A percentile compares a stretch with the other conserved stretches of the same genome.
Conservation (phyloP, 2,113 vertebrate species). For the Formicarius rufipectus region DNA sequence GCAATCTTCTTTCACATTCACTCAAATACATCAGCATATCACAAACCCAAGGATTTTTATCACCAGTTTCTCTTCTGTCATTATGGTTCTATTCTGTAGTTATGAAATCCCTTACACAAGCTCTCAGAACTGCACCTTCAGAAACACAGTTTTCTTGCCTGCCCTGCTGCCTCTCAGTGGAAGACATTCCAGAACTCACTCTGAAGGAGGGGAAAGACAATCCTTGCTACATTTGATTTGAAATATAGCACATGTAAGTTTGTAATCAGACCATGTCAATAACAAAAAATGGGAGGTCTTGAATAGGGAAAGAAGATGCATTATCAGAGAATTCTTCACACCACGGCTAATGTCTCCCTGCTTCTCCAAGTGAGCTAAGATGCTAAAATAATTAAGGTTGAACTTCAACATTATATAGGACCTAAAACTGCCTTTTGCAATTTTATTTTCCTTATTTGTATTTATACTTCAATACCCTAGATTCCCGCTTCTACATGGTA, state of each 20-base stretch:
- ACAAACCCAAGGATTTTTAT: constrained; percentile 8
- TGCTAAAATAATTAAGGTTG: not conserved
- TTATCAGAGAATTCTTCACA: not conserved
- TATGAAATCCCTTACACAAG: not conserved
- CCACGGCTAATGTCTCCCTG: not conserved
- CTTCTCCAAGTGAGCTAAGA: not conserved
- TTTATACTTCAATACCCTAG: not conserved
- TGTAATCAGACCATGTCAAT: not conserved
- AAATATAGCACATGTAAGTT: not conserved
- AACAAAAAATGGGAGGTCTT: not conserved
- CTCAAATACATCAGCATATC: not conserved
- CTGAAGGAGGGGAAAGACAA: not conserved
- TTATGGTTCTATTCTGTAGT: not conserved
- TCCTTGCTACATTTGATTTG: not conserved
- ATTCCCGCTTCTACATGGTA: not conserved
- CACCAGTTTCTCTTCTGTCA: not conserved
- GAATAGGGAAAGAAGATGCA: not conserved
- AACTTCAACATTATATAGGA: not conserved
- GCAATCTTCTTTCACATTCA: not conserved
- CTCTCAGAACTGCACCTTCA: not conserved
- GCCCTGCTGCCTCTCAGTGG: not conserved
- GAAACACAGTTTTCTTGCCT: not conserved
- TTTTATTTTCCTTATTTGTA: not conserved
- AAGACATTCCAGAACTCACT: not conserved
- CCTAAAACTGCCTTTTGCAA: not conserved